Conservation (phyloP, 2,797 vertebrate genomes). For the Parauchenoglanis punctatus region DNA sequence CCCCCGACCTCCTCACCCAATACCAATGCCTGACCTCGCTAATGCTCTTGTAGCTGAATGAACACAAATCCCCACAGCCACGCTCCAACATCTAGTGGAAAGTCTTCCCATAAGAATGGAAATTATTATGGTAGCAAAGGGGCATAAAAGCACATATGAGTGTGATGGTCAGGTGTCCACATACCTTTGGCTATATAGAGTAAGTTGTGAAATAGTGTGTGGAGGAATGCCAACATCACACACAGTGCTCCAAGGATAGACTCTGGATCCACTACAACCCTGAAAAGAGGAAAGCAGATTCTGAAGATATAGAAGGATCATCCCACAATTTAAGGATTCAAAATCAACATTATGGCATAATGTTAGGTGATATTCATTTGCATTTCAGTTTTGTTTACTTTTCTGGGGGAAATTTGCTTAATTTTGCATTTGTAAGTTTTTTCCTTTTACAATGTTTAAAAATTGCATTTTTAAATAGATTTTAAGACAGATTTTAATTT, state of each 20-base stretch:
- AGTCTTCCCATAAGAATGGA: not conserved
- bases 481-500: no score
- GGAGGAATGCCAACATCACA: not conserved
- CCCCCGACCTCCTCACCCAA: not conserved
- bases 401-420: no score
- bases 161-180: not conserved
- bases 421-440: no score
- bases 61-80: not conserved
- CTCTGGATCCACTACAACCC: not conserved
- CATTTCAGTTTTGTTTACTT: no score
- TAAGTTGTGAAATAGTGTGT: not conserved
- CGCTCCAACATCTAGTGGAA: no score
- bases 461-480: no score
- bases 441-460: no score
- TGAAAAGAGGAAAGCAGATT: not conserved
- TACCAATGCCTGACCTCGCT: not conserved
- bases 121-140: not conserved
- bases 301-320: not conserved
- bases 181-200: not conserved
- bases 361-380: no score
- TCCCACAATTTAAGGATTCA: not conserved
- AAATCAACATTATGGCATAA: no score
- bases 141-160: not conserved
- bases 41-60: not conserved
- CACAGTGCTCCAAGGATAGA: not conserved